Evolutionary conservation across 2,113 vertebrate genomes (phyloP), one percentile per base, ranked within the genome.

Genomic region (Notarius lentiginosus): DNA sequence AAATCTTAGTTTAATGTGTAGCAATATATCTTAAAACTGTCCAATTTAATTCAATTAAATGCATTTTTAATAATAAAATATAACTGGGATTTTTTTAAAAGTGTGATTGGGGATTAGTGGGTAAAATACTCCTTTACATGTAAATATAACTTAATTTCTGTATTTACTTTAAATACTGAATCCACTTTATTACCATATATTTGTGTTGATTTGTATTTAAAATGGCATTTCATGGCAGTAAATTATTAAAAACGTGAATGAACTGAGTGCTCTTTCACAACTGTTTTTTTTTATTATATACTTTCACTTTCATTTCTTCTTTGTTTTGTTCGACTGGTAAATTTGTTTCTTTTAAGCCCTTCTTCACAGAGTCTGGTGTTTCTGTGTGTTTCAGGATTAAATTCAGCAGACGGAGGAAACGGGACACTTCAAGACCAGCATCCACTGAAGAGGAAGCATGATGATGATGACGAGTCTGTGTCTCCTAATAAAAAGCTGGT

Each of bases 401-500:
- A 3, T 17, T 60, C 53, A 5, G 55, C 30, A 8, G 83, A 47
- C 8, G 27, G n/a, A 41, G 63, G 76, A 7, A 80, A 70, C 12
- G 12, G 63, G 61, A 18, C 76, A 2, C 30, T 47, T 61, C 30
- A 3, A 18, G 79, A 47, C 18, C 18, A 41, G 30, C 27, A 56
- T 22, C 55, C 61, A 0, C 30, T n/a, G 70, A 94, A 93, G 83
- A 94, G 91, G 80, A 91, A 17, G 27, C 89, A 61, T 2, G 91
- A 90, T 0, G 85, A 89, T 6, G 90, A 91, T 2, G 76, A 12
- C 10, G 55, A 92, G 2, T 75, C 89, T 6, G 14, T 18, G 0
- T 85, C 89, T 6, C 83, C 89, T 10, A 47, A 27, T 20, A 94
- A 92, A 72, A 93, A 92, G 60, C 87, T n/a, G 91, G 94, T 94